Base-by-base conservation (phyloP, 2,797 vertebrate genomes). In the Schizopygopsis pylzovi region DNA sequence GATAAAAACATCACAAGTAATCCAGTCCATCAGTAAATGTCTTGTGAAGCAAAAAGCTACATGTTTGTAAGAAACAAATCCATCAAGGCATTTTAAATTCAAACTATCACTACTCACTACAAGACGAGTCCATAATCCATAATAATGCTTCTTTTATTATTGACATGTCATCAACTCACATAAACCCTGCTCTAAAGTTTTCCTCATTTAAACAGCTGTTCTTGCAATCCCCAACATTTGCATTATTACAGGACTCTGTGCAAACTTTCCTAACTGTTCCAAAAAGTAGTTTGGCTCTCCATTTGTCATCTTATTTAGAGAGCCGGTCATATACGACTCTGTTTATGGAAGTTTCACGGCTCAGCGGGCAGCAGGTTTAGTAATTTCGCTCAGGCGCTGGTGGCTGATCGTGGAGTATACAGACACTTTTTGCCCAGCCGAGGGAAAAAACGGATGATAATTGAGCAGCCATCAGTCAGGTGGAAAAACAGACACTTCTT, bases 381-480 rank as follows among this genome's bases (percentile, higher is more conserved):
- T 18, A 3, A 28, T 65, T 65, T 65, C 0, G 2, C n/a, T 80
- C 78, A 33, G 59, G 22, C 16, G 1, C 78, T 28, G 41, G 15
- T 45, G 78, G 78, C 61, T 80, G 41, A 65, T 47, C 59, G 45
- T 65, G 41, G 41, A 65, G 16, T 63, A 47, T 79, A 61, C 37
- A 25, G n/a, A 79, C 15, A 65, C 10, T 11, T 33, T 79, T 47
- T 79, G 13, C 59, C n/a, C 56, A n/a, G 75, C 47, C n/a, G 4
- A 63, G 59, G 41, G 41, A 20, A 45, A 63, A 65, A 63, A 33
- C 1, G 10, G 39, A 33, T 80, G 9, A 65, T 65, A 65, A 65
- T 47, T 63, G 41, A 80, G 59, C 12, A 15, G 41, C n/a, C 59
- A 28, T 20, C 78, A 37, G 41, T 79, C 41, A 47, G 25, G 41